These are phyloP conservation scores for Pollenia angustigena DNA, from an alignment of 2,888 invertebrate genomes.

Conservation along the genomic window DNA sequence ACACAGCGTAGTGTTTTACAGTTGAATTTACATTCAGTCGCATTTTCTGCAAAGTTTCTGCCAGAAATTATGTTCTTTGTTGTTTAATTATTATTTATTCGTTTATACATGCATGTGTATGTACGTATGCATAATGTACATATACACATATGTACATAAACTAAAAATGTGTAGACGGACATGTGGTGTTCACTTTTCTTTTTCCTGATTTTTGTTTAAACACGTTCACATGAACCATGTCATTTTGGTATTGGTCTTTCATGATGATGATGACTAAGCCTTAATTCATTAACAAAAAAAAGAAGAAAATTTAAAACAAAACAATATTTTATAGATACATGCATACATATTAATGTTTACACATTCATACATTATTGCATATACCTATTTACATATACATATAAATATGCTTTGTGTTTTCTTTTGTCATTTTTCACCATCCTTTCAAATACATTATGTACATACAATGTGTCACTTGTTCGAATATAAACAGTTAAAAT, in stretches of 20 bases:
- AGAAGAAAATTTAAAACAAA: conserved; percentile 35
- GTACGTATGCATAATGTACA: neutral
- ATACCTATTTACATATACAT: no score
- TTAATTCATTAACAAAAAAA: conserved; percentile 27
- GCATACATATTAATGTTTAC: no score
- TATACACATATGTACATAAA: neutral
- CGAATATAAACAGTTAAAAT: neutral
- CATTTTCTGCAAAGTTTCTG: conserved; percentile 17
- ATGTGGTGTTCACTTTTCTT: conserved; percentile 25
- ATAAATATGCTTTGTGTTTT: conserved; percentile 1
- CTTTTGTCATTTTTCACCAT: conserved; percentile 17
- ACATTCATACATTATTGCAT: no score
- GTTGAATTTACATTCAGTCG: conserved; percentile 15
- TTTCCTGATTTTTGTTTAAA: conserved; percentile 47
- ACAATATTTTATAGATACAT: neutral
- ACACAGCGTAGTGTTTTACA: conserved; percentile 1
- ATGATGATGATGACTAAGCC: conserved; percentile 43
- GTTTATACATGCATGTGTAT: neutral
- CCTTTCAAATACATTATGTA: neutral
- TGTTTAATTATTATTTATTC: conserved; percentile 45
- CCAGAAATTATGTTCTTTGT: conserved; percentile 54
- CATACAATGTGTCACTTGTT: conserved; percentile 11
- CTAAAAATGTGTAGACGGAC: neutral
- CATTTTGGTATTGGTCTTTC: conserved; percentile 19
- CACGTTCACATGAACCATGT: conserved; percentile 33